Evolutionary conservation across 2,888 invertebrate species (phyloP), one percentile per base, ranked within the genome.

Genomic region (Gari tellinella): DNA sequence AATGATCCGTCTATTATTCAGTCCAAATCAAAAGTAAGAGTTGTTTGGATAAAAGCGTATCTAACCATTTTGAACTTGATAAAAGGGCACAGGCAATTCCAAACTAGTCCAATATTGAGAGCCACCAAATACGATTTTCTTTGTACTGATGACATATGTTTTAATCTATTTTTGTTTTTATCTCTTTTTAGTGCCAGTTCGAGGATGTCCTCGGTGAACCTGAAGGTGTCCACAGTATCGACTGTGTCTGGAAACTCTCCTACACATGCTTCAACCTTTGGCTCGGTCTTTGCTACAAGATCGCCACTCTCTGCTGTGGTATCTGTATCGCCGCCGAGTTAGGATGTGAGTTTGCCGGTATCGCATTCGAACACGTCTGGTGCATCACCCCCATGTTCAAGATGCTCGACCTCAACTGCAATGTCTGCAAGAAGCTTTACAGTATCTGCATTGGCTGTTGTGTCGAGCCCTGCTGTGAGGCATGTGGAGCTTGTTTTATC

Each of bases 241-340:
- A 95, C 88, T 95, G 95, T 91, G 94, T 95, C 46, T 96, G 96
- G 96, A 93, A 94, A 15, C 91, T 95, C 51, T 94, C 95, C 86
- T 93, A 93, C 84, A 75, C 48, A 17, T 85, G 95, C 90, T 96
- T 95, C 92, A 93, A 93, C 51, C 92, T 94, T 82, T 94, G 95
- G 21, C 93, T 94, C 80, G 94, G 94, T 89, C 94, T 94, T 90
- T 95, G 95, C 90, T 96, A 96, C 93, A 94, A 94, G n/a, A 89
- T 94, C 55, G 93, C 95, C 49, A 94, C 95, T 0, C 94, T 95
- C 55, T 85, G 95, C 25, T 93, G 94, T 10, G 95, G 95, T 0
- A 95, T 95, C 12, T 93, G 95, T 26, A 93, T 94, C 61, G 95
- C 95, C 1, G 92, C 95, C 68, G 92, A 94, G 80, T 93, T 95